Percentiles rank a stretch among this genome's conserved stretches.
phyloP scores from a whole-genome alignment of 2,888 invertebrate species.

The Augiades crinisus region DNA sequence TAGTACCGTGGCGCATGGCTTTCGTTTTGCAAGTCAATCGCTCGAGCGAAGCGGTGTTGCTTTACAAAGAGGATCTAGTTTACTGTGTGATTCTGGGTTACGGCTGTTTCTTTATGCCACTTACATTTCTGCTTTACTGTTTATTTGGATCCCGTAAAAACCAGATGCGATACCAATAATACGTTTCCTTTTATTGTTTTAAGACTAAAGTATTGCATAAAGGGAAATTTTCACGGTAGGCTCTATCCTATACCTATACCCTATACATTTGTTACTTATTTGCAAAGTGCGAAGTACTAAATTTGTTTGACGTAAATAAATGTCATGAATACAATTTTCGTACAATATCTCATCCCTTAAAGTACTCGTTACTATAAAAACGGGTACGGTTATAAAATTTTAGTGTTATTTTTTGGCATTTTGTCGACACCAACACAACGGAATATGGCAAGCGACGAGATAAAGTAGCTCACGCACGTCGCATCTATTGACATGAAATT shows the following conservation, averaged over 20 bases:
- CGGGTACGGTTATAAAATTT: slow-evolving; percentile 25
- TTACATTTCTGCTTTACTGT: slow-evolving; percentile 8
- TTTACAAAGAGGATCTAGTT: slow-evolving; percentile 24
- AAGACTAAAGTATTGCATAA: too few species aligned
- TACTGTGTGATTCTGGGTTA: slow-evolving; percentile 20
- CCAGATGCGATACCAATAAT: not conserved
- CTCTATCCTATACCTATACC: too few species aligned
- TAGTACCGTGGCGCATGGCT: not conserved
- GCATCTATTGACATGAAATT: slow-evolving; percentile 62
- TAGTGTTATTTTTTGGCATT: slow-evolving; percentile 31
- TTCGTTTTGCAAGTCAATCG: slow-evolving; percentile 26
- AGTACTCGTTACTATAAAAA: slow-evolving; percentile 8
- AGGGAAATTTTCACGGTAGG: too few species aligned
- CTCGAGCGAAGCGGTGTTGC: slow-evolving; percentile 14
- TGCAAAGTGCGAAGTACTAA: too few species aligned
- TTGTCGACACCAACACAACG: slow-evolving; percentile 23
- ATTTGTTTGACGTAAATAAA: too few species aligned
- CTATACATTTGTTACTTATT: too few species aligned
- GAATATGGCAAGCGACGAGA: slow-evolving; percentile 29
- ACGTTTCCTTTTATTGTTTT: not conserved
- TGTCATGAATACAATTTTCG: not conserved
- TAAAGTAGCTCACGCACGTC: slow-evolving; percentile 46
- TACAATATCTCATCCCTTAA: not conserved
- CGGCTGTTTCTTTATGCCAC: slow-evolving; percentile 10
- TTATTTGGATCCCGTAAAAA: not conserved